These are phyloP conservation scores for Amiota mariae DNA, from an alignment of 2,888 invertebrate genomes.

Conservation along the genomic window DNA sequence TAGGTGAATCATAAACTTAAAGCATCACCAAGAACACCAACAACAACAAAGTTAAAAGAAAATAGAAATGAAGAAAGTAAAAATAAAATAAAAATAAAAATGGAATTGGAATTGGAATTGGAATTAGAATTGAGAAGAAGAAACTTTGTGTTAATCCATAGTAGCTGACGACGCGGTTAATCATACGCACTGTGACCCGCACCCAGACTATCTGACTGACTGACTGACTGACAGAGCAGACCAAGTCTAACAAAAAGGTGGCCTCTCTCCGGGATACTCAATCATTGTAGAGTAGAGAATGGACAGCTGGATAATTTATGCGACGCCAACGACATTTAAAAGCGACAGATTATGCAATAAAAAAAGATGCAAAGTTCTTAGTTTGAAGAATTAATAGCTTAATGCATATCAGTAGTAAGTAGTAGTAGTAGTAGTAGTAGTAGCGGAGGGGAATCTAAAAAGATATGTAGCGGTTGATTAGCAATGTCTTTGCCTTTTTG, in stretches of 20 bases:
- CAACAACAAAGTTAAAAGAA: conserved; percentile 4
- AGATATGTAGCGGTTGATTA: too few species aligned
- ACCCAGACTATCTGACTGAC: background rate
- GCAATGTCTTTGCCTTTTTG: too few species aligned
- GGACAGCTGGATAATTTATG: conserved; percentile 47
- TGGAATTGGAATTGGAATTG: background rate
- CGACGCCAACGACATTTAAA: conserved; percentile 28
- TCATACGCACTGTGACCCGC: conserved; percentile 29
- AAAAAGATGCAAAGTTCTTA: conserved; percentile 51
- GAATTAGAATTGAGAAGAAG: background rate
- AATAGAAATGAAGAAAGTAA: conserved; percentile 8
- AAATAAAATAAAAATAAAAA: background rate
- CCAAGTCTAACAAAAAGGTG: background rate
- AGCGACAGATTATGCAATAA: conserved; percentile 64
- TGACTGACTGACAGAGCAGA: background rate
- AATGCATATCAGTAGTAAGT: too few species aligned
- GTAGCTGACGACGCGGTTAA: conserved; percentile 12
- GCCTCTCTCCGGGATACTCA: background rate
- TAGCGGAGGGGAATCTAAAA: too few species aligned
- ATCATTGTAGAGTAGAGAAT: background rate
- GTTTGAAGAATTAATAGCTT: conserved; percentile 60
- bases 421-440: too few species aligned
- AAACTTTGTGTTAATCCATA: background rate
- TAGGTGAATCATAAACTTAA: conserved; percentile 16
- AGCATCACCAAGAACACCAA: conserved; percentile 16